Evolutionary conservation across 2,797 vertebrate species (phyloP), one percentile per base, ranked within the genome.

Genomic region (Triplophysa yarkandensis): DNA sequence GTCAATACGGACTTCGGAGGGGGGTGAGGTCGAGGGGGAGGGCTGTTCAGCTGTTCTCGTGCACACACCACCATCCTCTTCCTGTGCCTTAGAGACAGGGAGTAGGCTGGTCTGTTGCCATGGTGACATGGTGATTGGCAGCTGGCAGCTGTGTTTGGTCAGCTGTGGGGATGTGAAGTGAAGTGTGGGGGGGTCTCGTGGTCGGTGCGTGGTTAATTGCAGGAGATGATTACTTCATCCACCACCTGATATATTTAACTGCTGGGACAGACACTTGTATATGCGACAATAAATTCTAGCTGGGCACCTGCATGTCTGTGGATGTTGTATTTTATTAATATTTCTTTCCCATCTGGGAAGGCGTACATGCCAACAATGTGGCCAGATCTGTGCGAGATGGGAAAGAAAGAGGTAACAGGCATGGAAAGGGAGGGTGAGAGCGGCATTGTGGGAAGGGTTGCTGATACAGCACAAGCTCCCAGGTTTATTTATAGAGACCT

Each of bases 401-500:
- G 82, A 80, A 84, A 8, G 48, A 50, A 83, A 83, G 84, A 81
- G 68, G 80, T 80, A 84, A 83, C 74, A 79, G 81, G 43, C 75
- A 70, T 79, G 70, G 74, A 50, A 61, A 72, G 79, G 68, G 65
- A 72, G 80, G 73, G 69, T 16, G 83, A 84, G 85, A 80, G 73
- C 36, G 84, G 89, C 87, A 91, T 88, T 86, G 81, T 83, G 85
- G 88, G 86, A 83, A 85, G 78, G 89, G 89, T 91, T 94, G 93
- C 93, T 94, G 93, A 94, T 92, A 91, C 92, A 93, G 93, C 92
- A 94, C 88, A 88, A 87, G 86, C 81, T 84, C 72, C 81, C 67
- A 85, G 85, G 90, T 92, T 94, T 93, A 93, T 93, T 94, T 94
- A 92, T 93, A 93, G 92, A 92, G 92, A 76, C 86, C 89, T 92